Evolutionary conservation across 2,113 vertebrate species (phyloP).

Genomic region (Myxocyprinus asiaticus): DNA sequence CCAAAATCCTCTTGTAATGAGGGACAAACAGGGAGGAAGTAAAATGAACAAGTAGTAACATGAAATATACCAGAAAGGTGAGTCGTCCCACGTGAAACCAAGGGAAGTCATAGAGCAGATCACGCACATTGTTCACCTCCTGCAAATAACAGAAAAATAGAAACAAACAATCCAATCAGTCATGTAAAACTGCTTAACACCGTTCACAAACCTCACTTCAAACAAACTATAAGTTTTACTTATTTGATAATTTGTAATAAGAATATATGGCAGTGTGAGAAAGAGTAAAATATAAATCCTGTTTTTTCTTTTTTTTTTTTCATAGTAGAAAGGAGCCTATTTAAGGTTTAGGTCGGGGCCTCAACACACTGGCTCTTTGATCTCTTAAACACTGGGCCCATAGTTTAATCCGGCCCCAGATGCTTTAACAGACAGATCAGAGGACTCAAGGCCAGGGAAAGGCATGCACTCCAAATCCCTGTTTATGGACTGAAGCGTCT

Average conservation of each 20-base stretch:
- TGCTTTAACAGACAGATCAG: constrained; percentile 71
- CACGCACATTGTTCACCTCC: constrained; percentile 79
- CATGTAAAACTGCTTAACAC: too few species aligned
- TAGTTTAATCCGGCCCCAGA: constrained; percentile 67
- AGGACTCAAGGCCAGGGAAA: constrained; percentile 56
- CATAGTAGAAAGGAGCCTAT: constrained; percentile 5
- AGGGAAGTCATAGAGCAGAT: constrained; percentile 86
- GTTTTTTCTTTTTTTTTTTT: neutral
- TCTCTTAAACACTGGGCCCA: constrained; percentile 34
- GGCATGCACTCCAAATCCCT: constrained; percentile 63
- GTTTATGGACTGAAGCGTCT: constrained; percentile 54
- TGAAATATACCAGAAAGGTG: constrained; percentile 82
- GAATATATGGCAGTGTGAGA: constrained; percentile 27
- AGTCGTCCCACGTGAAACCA: constrained; percentile 86
- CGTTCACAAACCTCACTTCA: too few species aligned
- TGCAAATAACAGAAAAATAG: constrained; percentile 58
- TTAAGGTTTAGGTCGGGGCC: constrained; percentile 40
- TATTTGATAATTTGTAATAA: neutral
- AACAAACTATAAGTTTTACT: neutral
- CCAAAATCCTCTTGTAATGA: neutral
- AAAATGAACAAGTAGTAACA: neutral
- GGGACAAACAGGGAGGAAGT: constrained; percentile 11
- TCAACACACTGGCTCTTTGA: constrained; percentile 60
- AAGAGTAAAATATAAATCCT: constrained; percentile 4
- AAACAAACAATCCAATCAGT: constrained; percentile 27